Evolutionary conservation across 2,888 invertebrate species (phyloP).

Genomic region (Neocrepidodera transversa): DNA sequence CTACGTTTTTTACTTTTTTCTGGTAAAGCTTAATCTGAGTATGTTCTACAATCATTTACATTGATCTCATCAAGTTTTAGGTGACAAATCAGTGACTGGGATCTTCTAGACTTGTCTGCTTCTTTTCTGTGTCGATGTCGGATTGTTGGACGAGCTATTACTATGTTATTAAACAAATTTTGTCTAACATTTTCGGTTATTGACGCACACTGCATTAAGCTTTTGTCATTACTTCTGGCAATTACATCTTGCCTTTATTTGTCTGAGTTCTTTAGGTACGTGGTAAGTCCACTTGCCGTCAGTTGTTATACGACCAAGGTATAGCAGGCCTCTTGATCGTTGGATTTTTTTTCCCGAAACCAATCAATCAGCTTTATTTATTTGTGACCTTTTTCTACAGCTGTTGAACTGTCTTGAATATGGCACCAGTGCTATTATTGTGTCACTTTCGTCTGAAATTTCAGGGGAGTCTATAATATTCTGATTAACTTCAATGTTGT

Average conservation of each 20-base stretch:
- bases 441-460: slow-evolving; percentile 24
- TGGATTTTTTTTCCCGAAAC: slow-evolving; percentile 23
- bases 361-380: slow-evolving; percentile 11
- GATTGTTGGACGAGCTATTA: slow-evolving; percentile 27
- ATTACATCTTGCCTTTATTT: slow-evolving; percentile 27
- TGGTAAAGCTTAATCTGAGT: slow-evolving; percentile 19
- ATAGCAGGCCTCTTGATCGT: slow-evolving; percentile 29
- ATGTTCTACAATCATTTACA: too few relatives aligned
- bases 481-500: too few relatives aligned
- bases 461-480: too few relatives aligned
- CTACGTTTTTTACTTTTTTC: slow-evolving; percentile 20
- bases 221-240: slow-evolving; percentile 26
- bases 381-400: too few relatives aligned
- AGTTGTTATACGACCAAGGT: slow-evolving; percentile 29
- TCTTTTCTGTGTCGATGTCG: slow-evolving; percentile 28
- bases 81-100: background rate
- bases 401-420: too few relatives aligned
- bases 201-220: slow-evolving; percentile 25
- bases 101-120: slow-evolving; percentile 18
- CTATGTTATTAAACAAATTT: slow-evolving; percentile 24
- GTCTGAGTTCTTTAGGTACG: slow-evolving; percentile 21
- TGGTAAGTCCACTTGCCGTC: slow-evolving; percentile 30
- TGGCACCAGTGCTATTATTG: slow-evolving; percentile 10
- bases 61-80: too few relatives aligned
- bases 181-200: slow-evolving; percentile 24